Percentiles rank a stretch among this genome's conserved stretches.
Conservation (phyloP, 2,888 invertebrate genomes). For the Rhynchonema sp. region DNA sequence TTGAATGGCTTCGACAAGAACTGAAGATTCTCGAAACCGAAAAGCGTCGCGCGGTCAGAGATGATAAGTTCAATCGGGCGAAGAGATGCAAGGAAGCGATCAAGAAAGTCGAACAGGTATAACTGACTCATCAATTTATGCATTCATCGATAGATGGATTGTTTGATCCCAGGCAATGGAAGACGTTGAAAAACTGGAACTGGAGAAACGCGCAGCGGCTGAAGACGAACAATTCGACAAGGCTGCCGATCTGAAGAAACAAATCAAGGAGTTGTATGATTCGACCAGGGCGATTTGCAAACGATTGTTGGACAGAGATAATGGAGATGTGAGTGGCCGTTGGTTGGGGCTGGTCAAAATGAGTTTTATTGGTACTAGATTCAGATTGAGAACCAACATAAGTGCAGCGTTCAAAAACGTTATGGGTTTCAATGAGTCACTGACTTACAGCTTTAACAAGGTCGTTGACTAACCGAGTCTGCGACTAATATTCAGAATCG, state of each 20-base stretch:
- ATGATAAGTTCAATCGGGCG: conserved; percentile 79
- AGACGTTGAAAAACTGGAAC: conserved; percentile 64
- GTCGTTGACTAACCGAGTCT: too few species aligned
- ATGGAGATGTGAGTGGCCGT: background rate
- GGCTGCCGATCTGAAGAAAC: conserved; percentile 34
- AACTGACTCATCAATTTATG: too few species aligned
- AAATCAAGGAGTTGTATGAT: background rate
- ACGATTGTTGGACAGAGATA: background rate
- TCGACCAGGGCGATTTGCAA: background rate
- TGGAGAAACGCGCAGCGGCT: conserved; percentile 76
- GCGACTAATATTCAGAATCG: too few species aligned
- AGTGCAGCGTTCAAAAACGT: too few species aligned
- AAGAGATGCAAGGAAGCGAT: conserved; percentile 69
- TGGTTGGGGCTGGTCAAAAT: background rate
- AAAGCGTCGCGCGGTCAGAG: conserved; percentile 66
- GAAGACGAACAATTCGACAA: conserved; percentile 77
- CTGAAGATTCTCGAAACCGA: conserved; percentile 61
- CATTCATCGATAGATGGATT: too few species aligned
- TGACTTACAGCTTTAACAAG: too few species aligned
- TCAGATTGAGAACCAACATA: too few species aligned
- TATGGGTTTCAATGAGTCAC: too few species aligned
- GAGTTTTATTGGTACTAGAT: too few species aligned
- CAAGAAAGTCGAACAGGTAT: conserved; percentile 51
- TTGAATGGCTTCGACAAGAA: conserved; percentile 33
- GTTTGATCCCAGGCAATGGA: background rate